phyloP scores from a whole-genome alignment of 2,888 invertebrate species.

The Megaustenia siamemsis region DNA sequence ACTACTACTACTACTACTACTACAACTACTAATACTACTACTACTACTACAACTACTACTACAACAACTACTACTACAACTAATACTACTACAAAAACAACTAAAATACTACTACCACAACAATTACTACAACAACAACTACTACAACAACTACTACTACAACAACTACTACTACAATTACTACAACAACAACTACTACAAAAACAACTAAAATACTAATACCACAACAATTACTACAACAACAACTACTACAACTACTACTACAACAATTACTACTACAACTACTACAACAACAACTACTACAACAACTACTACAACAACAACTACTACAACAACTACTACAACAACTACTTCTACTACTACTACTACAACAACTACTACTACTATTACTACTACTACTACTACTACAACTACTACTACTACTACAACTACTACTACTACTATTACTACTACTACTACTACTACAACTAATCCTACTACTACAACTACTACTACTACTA shows the following conservation, averaged over 20 bases:
- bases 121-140: neutral
- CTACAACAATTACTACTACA: too few relatives aligned
- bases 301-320: too few relatives aligned
- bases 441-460: neutral
- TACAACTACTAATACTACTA: neutral
- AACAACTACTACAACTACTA: neutral
- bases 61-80: neutral
- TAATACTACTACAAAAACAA: neutral
- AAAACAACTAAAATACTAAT: neutral
- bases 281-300: too few relatives aligned
- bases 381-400: neutral
- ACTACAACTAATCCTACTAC: neutral
- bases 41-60: constrained; percentile 4
- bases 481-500: neutral
- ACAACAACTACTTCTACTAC: neutral
- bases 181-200: neutral
- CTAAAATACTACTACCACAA: neutral
- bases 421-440: neutral
- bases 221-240: neutral
- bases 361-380: neutral
- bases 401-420: neutral
- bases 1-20: neutral
- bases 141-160: neutral
- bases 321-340: neutral
- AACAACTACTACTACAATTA: neutral